These are phyloP conservation scores for Lytechinus pictus DNA, from an alignment of 35 echinoderm and acorn worm genomes.

Conservation along the genomic window DNA sequence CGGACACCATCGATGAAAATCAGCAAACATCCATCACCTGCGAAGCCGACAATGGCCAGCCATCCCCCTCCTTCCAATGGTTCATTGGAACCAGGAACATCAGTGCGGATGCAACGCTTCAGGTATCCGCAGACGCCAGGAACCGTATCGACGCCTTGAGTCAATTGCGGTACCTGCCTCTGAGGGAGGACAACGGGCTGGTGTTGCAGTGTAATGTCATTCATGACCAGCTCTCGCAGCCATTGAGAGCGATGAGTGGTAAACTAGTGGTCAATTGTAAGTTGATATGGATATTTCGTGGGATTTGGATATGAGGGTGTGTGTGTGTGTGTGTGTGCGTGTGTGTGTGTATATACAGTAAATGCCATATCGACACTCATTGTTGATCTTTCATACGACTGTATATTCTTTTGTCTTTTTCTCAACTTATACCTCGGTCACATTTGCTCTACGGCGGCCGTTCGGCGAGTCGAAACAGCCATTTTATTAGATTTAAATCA, in stretches of 20 bases:
- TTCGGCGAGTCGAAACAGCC: no score
- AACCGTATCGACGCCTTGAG: conserved; percentile 34
- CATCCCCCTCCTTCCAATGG: conserved; percentile 12
- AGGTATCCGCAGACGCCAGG: not conserved
- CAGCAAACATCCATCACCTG: not conserved
- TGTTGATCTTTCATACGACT: no score
- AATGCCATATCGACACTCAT: no score
- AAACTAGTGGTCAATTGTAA: not conserved
- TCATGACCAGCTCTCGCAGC: not conserved
- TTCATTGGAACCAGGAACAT: not conserved
- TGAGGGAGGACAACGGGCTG: conserved; percentile 35
- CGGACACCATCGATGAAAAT: not conserved
- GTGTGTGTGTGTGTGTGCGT: no score
- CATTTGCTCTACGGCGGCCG: no score
- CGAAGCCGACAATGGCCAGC: conserved; percentile 36
- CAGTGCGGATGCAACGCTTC: not conserved
- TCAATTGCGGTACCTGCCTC: not conserved
- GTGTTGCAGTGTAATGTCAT: not conserved
- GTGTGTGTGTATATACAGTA: no score
- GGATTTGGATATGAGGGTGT: no score
- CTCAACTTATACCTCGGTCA: no score
- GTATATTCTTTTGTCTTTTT: no score
- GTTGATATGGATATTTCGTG: not conserved
- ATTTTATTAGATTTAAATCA: no score
- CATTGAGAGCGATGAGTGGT: not conserved